Base-by-base conservation (phyloP, 2,888 invertebrate species). In the Drosophila robusta region DNA sequence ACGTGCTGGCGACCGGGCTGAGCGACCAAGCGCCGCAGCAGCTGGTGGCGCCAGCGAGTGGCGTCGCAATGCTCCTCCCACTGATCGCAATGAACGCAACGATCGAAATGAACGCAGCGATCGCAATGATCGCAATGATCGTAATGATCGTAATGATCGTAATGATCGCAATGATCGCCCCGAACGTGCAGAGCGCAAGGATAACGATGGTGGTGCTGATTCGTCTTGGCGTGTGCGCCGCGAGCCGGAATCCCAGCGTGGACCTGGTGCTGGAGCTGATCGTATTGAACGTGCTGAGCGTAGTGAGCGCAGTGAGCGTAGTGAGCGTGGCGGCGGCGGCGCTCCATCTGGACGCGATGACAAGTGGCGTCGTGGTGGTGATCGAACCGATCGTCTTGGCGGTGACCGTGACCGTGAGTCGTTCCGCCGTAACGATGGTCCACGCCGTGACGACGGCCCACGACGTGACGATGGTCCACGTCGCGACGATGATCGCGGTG, bases 211-310 rank as follows among this genome's bases (percentile, higher is more conserved):
- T 3, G 84, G 80, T 8, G 82, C 80, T 11, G 82, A 83, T 38
- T 75, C 68, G 9, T 89, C 90, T 1, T 91, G 91, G 90, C 91
- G 91, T 58, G 78, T 79, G 4, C 91, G 90, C 12, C 86, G 91
- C 7, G 90, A 91, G 14, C 82, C 88, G 0, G 90, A 87, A 2
- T 18, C 75, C 1, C 84, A 78, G 41, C 83, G 87, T 62, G 63
- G 47, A 34, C 71, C 75, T 12, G 70, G 65, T 12, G 64, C 71
- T 14, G 74, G 73, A 6, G 56, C 44, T n/a, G 77, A 67, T 2
- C 66, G 68, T 46, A 67, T 69, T 29, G 78, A 34, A 34, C 34
- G 68, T 18, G 67, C 70, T 39, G 80, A 82, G 22, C 80, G 76
- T 57, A 44, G 57, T 14, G 72, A 75, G 1, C 82, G 82, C n/a